These are phyloP conservation scores for Desmodus rotundus DNA, from an alignment of 2,113 vertebrate species.

Conservation along the genomic window DNA sequence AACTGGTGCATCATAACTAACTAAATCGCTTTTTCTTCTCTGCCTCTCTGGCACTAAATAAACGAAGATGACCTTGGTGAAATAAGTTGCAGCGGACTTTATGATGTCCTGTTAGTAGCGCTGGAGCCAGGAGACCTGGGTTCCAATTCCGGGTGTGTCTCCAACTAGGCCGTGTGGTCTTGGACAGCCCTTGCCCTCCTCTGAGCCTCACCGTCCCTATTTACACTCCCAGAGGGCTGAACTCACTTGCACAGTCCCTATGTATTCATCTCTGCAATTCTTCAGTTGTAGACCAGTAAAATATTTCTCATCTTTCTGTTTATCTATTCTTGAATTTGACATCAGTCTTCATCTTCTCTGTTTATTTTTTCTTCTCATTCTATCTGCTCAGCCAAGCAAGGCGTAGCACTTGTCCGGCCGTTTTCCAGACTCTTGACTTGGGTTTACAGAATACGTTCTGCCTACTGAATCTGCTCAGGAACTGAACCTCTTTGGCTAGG, in stretches of 20 bases:
- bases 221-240: neutral
- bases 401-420: neutral
- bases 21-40: neutral
- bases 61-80: neutral
- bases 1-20: neutral
- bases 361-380: constrained; percentile 39
- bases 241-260: neutral
- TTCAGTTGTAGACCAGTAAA: neutral
- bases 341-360: neutral
- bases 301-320: neutral
- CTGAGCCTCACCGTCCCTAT: neutral
- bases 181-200: neutral
- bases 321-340: neutral
- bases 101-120: neutral
- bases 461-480: neutral
- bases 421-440: constrained; percentile 41
- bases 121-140: neutral
- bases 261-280: neutral
- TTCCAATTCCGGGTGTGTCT: neutral
- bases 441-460: constrained; percentile 5
- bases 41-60: neutral
- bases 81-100: neutral
- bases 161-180: neutral
- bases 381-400: constrained; percentile 34
- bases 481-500: neutral